phyloP scores from a whole-genome alignment of 2,888 invertebrate genomes.

The Marronus borbonicus region DNA sequence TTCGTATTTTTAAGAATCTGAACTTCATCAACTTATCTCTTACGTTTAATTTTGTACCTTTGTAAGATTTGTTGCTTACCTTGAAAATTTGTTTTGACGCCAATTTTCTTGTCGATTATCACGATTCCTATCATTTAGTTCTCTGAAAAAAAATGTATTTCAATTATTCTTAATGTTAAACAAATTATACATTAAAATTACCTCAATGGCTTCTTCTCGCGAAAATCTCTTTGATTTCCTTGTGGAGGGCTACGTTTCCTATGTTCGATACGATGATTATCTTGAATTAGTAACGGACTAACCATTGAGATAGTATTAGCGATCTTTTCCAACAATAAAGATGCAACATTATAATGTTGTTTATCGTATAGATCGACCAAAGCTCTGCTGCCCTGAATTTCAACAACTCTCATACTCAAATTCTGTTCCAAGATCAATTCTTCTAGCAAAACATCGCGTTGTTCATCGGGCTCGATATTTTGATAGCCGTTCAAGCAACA shows the following conservation, averaged over 20 bases:
- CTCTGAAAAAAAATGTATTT: conserved; percentile 35
- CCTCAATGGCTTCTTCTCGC: conserved; percentile 53
- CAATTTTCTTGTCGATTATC: conserved; percentile 47
- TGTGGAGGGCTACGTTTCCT: conserved; percentile 54
- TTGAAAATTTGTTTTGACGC: conserved; percentile 50
- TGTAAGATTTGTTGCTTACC: conserved; percentile 44
- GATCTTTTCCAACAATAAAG: conserved; percentile 66
- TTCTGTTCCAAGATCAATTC: conserved; percentile 79
- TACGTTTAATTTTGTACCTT: not conserved
- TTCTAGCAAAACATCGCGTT: conserved; percentile 77
- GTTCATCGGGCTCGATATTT: conserved; percentile 73
- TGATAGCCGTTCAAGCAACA: conserved; percentile 82
- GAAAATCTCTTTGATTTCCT: conserved; percentile 37
- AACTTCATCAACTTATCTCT: not conserved
- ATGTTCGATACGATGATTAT: conserved; percentile 65
- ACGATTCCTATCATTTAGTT: conserved; percentile 49
- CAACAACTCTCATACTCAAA: conserved; percentile 75
- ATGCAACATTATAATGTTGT: conserved; percentile 67
- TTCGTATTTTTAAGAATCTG: not conserved
- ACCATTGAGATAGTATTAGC: conserved; percentile 65
- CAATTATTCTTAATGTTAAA: not conserved
- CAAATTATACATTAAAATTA: conserved; percentile 25
- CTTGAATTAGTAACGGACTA: conserved; percentile 65
- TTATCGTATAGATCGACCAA: conserved; percentile 78
- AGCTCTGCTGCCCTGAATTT: conserved; percentile 72